Base-by-base conservation (phyloP, 2,888 invertebrate genomes). In the Cataglyphis altisquamis region DNA sequence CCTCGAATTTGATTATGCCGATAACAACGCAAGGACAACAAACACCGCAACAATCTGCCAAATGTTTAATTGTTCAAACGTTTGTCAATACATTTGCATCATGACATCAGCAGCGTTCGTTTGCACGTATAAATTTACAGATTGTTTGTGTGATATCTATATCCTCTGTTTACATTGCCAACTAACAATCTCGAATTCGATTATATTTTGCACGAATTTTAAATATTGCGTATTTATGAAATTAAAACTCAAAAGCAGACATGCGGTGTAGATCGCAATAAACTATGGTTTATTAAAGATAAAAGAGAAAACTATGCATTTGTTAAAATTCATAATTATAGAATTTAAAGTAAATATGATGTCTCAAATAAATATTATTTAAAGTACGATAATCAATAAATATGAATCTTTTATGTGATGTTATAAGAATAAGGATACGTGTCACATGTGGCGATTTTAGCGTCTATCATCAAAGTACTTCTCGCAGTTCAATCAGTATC, bases 71-170 rank as follows among this genome's bases (percentile, higher is more conserved):
- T 72, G 78, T 45, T 72, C 72, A 60, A 80, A 80, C 41, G 41
- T 32, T 18, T 32, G 78, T 60, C 78, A 36, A 80, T 80, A 60
- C 32, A 70, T 78, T 78, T 78, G 72, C 45, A 45, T 60, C 32
- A 39, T 25, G 29, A 39, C 25, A 9, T 1, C 52, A 45, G n/a
- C 36, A 6, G 21, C 29, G 21, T 80, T 70, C 72, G 60, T 80
- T 80, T 72, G 36, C 72, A 60, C 45, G 29, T 78, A 45, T 80
- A 72, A 60, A 80, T 80, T 60, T 45, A 60, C 78, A 80, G 72
- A 25, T 80, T 80, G 72, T 72, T 80, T 80, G 45, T 32, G 57
- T 72, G 72, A 80, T 72, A 80, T 72, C 78, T 78, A 78, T 32
- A 36, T 57, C 52, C 8, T 60, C 8, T 72, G 72, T 80, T 80